Evolutionary conservation across 2,888 invertebrate genomes (phyloP), one percentile per base, ranked within the genome.

Genomic region (Anaspis maculata): DNA sequence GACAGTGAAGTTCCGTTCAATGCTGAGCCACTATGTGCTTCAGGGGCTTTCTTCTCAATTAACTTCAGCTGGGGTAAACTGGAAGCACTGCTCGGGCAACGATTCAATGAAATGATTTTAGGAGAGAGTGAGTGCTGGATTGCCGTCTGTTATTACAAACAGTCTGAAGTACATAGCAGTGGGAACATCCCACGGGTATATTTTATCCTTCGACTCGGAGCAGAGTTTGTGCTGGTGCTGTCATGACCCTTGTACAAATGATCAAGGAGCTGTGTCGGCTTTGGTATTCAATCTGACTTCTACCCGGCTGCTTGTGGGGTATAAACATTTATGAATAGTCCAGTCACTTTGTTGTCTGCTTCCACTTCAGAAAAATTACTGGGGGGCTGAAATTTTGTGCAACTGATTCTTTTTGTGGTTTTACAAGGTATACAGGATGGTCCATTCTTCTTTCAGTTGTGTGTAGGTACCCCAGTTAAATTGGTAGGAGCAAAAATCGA

Each of bases 141-240:
- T 83, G 42, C 87, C 92, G 6, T 91, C 91, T 37, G 83, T 89
- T 3, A 74, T 87, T 55, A 82, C 87, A 46, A 84, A 84, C 3
- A 74, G 72, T 44, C 71, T 77, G 5, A 80, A 83, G 32, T 78
- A 83, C 64, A 76, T 94, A 41, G 87, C 87, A n/a, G 77, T 95
- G 15, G 96, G 96, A 21, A 96, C 94, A 15, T 90, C 92, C 14
- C 91, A 94, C 65, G 95, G 96, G 1, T 79, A 90, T 47, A 76
- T 92, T 32, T 69, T 96, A 15, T 80, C 89, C 32, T 91, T 90
- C 67, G 87, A 88, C 70, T 71, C 76, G 29, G 79, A 86, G 24
- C 94, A 95, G 66, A 85, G 85, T 6, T 66, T 95, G 44, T 79
- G 88, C 57, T 95, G 91, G 90, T 92, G 89, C 44, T 82, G 81